These are phyloP conservation scores for Microchrysa polita DNA, from an alignment of 2,888 invertebrate species.

Conservation along the genomic window DNA sequence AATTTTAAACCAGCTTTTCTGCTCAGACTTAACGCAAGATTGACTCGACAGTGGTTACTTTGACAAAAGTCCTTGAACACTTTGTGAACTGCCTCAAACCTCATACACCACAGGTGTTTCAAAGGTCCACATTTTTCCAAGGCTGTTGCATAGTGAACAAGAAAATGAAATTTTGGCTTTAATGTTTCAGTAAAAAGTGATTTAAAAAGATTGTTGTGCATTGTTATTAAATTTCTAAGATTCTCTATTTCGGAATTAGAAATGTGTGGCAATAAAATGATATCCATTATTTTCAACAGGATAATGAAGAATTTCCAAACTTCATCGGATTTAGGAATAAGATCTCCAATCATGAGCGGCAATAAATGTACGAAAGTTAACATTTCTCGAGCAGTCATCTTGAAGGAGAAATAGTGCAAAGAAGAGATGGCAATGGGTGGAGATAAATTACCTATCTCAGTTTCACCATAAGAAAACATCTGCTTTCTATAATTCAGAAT, in stretches of 20 bases:
- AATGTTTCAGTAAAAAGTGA: background rate
- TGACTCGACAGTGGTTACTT: background rate
- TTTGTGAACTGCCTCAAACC: constrained; percentile 29
- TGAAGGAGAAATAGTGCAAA: constrained; percentile 47
- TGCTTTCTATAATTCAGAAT: constrained; percentile 50
- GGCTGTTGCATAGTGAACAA: constrained; percentile 22
- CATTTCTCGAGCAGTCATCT: constrained; percentile 51
- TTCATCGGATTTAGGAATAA: constrained; percentile 48
- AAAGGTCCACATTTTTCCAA: constrained; percentile 28
- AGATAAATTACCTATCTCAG: constrained; percentile 49
- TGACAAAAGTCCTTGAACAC: background rate
- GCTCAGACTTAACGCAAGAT: too few species aligned
- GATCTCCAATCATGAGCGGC: constrained; percentile 51
- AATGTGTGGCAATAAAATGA: constrained; percentile 14
- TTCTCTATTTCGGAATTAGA: background rate
- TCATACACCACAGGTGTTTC: constrained; percentile 18
- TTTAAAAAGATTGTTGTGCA: background rate
- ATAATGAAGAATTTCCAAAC: constrained; percentile 49
- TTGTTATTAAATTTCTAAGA: background rate
- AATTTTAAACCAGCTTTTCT: too few species aligned
- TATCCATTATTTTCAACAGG: constrained; percentile 49
- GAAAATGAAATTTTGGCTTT: constrained; percentile 34
- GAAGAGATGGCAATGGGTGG: constrained; percentile 38
- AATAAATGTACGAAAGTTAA: constrained; percentile 49
- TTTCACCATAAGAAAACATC: constrained; percentile 50